These are phyloP conservation scores for Oryzaephilus surinamensis DNA, from an alignment of 1,140 invertebrate genomes.

Conservation along the genomic window DNA sequence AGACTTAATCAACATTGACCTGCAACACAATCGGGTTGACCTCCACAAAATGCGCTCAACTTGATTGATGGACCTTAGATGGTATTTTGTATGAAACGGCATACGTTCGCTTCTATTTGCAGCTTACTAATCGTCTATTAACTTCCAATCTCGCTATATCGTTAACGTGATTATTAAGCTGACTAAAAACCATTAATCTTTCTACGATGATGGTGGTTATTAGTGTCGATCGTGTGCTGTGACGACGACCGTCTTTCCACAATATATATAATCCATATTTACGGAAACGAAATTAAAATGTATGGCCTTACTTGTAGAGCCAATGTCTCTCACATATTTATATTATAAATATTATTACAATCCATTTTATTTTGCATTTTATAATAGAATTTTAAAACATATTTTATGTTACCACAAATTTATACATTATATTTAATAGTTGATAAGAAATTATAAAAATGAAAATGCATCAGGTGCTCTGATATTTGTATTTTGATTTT, in stretches of 20 bases:
- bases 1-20: constrained; percentile 18
- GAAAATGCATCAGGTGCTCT: constrained; percentile 18
- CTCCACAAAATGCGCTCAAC: not conserved
- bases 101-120: constrained; percentile 8
- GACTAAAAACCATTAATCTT: constrained; percentile 9
- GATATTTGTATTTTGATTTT: not conserved
- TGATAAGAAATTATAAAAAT: constrained; percentile 17
- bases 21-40: constrained; percentile 13
- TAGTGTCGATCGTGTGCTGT: constrained; percentile 10
- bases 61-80: constrained; percentile 11
- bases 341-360: not conserved
- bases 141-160: constrained; percentile 12
- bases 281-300: no score
- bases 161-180: constrained; percentile 13
- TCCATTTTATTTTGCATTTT: not conserved
- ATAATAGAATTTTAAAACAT: not conserved
- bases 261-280: constrained; percentile 1
- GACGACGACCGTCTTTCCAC: constrained; percentile 5
- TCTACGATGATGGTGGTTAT: constrained; percentile 7
- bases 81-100: constrained; percentile 3
- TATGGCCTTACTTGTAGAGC: constrained; percentile 12
- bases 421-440: constrained; percentile 5
- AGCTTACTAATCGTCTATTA: constrained; percentile 12
- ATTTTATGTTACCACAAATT: constrained; percentile 24
- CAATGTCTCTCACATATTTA: constrained; percentile 1